Conservation (phyloP, 2,888 invertebrate genomes). For the Meliscaeva auricollis region DNA sequence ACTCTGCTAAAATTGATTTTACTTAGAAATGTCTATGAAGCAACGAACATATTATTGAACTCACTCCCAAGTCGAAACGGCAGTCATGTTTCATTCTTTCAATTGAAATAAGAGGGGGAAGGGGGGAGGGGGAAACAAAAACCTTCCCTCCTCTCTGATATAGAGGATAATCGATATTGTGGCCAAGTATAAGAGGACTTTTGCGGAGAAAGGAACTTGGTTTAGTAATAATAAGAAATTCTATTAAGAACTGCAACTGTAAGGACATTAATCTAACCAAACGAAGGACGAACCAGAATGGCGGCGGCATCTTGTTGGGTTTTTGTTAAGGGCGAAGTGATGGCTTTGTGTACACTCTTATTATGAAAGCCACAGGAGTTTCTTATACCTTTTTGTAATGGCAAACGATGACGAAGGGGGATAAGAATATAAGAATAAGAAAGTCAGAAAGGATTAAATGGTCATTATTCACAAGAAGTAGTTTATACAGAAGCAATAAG, state of each 20-base stretch:
- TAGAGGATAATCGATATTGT: conserved; percentile 67
- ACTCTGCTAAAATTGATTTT: conserved; percentile 59
- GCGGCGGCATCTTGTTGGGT: conserved; percentile 26
- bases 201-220: conserved; percentile 10
- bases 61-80: conserved; percentile 20
- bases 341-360: conserved; percentile 11
- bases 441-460: conserved; percentile 65
- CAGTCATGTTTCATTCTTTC: conserved; percentile 45
- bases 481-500: too few species aligned
- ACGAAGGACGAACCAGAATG: conserved; percentile 31
- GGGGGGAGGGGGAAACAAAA: background rate
- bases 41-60: conserved; percentile 58
- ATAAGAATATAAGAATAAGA: conserved; percentile 33
- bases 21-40: conserved; percentile 49
- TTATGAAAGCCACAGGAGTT: conserved; percentile 17
- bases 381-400: conserved; percentile 5
- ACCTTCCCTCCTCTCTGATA: background rate
- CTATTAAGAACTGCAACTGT: conserved; percentile 75
- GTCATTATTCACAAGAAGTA: conserved; percentile 53
- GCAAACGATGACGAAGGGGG: conserved; percentile 42
- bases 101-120: conserved; percentile 31
- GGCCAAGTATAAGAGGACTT: conserved; percentile 24
- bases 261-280: conserved; percentile 73
- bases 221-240: conserved; percentile 69
- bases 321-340: background rate